A percentile compares a stretch with the other conserved stretches of the same genome.
Evolutionary conservation across 1,140 invertebrate genomes (phyloP).

Genomic region (Halictus rubicundus): DNA sequence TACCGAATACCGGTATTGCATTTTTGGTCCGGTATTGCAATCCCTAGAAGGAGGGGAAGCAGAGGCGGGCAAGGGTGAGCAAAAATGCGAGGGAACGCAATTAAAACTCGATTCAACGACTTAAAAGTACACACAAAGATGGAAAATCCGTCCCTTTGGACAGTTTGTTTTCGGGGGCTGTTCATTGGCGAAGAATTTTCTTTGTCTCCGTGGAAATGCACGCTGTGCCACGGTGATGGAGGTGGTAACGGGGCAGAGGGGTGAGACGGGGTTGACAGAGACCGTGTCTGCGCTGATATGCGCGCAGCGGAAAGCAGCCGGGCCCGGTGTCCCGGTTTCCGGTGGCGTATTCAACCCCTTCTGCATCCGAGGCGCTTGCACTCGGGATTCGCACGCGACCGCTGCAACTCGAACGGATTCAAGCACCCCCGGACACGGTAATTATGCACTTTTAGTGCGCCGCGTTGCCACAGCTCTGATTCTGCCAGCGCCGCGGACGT

Average conservation of each 20-base stretch:
- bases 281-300: not conserved
- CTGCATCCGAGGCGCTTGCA: conserved; percentile 1
- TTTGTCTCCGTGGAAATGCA: too few species aligned
- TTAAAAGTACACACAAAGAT: not conserved
- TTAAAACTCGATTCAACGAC: not conserved
- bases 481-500: too few species aligned
- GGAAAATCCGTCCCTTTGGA: not conserved
- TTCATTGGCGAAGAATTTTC: too few species aligned
- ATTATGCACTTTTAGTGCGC: conserved; percentile 6
- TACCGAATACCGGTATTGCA: too few species aligned
- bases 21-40: too few species aligned
- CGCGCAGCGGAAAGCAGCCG: not conserved
- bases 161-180: not conserved
- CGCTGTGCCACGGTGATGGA: too few species aligned
- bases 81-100: not conserved
- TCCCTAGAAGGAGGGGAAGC: too few species aligned
- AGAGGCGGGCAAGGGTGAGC: too few species aligned
- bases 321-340: conserved; percentile 28
- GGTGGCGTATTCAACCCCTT: conserved; percentile 15
- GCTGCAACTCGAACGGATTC: not conserved
- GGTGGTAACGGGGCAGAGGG: too few species aligned
- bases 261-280: not conserved
- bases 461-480: not conserved
- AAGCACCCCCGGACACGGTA: not conserved
- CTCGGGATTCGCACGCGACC: conserved; percentile 6